Percentiles rank a stretch among this genome's conserved stretches.
Evolutionary conservation across 2,888 invertebrate genomes (phyloP).

Genomic region (Drosophila limbata): DNA sequence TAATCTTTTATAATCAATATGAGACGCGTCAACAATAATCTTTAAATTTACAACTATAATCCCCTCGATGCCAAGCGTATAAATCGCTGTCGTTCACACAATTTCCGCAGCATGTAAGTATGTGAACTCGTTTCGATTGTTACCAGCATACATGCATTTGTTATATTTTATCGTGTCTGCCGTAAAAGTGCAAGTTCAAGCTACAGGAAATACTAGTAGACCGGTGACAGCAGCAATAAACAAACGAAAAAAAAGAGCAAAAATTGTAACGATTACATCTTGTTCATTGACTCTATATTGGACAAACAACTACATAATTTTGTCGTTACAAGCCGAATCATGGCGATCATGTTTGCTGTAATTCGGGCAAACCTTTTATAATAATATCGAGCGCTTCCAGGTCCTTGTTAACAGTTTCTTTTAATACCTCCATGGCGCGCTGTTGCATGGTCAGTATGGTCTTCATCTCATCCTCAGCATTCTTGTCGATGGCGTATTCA

Average conservation of each 20-base stretch:
- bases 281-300: slow-evolving; percentile 61
- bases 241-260: slow-evolving; percentile 34
- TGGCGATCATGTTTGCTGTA: slow-evolving; percentile 77
- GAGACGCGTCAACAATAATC: slow-evolving; percentile 4
- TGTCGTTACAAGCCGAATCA: slow-evolving; percentile 18
- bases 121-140: slow-evolving; percentile 78
- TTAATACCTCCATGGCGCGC: slow-evolving; percentile 93
- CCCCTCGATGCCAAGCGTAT: slow-evolving; percentile 4
- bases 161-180: slow-evolving; percentile 46
- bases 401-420: slow-evolving; percentile 93
- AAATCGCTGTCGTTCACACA: slow-evolving; percentile 34
- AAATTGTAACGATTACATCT: slow-evolving; percentile 59
- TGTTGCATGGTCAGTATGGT: slow-evolving; percentile 95
- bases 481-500: slow-evolving; percentile 93
- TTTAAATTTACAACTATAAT: slow-evolving; percentile 5
- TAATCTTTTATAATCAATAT: not conserved
- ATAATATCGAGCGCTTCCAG: slow-evolving; percentile 91
- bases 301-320: slow-evolving; percentile 52
- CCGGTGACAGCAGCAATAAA: slow-evolving; percentile 18
- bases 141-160: slow-evolving; percentile 40
- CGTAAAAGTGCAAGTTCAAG: slow-evolving; percentile 80
- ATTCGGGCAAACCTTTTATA: slow-evolving; percentile 90
- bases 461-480: slow-evolving; percentile 90
- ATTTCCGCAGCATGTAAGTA: slow-evolving; percentile 62
- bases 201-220: slow-evolving; percentile 65